These are phyloP conservation scores for Spinus olivaceus DNA, from an alignment of 2,797 vertebrate species.

Conservation along the genomic window DNA sequence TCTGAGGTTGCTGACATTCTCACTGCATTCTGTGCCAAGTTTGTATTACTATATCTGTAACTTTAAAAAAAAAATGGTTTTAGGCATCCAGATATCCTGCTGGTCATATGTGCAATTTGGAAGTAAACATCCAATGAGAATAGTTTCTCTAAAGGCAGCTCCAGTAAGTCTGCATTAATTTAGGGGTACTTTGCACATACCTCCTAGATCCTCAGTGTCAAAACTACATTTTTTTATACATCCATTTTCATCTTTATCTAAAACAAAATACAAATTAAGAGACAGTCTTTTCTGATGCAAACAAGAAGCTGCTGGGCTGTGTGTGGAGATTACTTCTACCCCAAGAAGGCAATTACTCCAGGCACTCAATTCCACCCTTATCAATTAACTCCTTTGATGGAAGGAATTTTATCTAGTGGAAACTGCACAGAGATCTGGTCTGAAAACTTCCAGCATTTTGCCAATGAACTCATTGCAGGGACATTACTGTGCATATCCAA, in stretches of 20 bases:
- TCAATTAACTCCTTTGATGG: neutral
- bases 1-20: neutral
- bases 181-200: accelerated
- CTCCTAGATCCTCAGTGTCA: neutral
- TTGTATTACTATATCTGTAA: neutral
- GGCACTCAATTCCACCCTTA: neutral
- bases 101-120: neutral
- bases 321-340: neutral
- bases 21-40: neutral
- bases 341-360: neutral
- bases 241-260: neutral
- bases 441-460: neutral
- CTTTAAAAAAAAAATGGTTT: neutral
- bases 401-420: conserved; percentile 26
- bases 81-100: neutral
- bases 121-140: neutral
- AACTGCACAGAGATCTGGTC: neutral
- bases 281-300: neutral
- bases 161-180: neutral
- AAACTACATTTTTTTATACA: neutral
- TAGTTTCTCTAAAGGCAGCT: neutral
- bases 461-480: neutral
- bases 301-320: neutral
- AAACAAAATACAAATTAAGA: neutral
- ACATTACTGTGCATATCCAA: neutral